These are phyloP conservation scores for Riparia riparia DNA, from an alignment of 2,113 vertebrate species.

Conservation along the genomic window DNA sequence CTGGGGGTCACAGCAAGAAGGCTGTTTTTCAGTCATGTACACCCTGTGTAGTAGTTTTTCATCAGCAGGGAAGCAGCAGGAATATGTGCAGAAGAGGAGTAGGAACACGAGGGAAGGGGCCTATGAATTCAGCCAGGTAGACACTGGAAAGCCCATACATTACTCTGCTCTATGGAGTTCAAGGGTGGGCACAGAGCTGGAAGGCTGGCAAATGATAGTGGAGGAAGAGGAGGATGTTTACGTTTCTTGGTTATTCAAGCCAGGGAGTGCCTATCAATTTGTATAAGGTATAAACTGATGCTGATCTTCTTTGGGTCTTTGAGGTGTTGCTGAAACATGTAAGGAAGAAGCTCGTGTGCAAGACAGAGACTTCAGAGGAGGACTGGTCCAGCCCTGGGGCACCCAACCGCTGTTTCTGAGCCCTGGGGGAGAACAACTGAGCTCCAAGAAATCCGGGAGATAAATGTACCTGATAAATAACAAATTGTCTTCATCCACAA, in stretches of 20 bases:
- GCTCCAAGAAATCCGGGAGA: neutral
- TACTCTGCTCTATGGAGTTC: fast-evolving
- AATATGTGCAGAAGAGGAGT: neutral
- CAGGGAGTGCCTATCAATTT: neutral
- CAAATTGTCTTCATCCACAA: constrained; percentile 1
- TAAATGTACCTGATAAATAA: constrained; percentile 30
- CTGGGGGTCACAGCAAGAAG: fast-evolving
- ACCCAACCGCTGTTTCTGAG: neutral
- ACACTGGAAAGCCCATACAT: fast-evolving
- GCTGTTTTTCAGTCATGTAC: neutral
- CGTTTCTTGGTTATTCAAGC: neutral
- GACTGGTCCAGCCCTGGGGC: neutral
- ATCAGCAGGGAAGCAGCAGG: fast-evolving
- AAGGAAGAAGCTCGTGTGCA: neutral
- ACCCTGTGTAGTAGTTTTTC: neutral
- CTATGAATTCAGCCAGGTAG: fast-evolving
- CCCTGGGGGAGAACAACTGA: neutral
- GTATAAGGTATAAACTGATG: neutral
- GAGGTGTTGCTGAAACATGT: neutral
- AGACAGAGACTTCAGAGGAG: neutral
- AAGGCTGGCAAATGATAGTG: neutral
- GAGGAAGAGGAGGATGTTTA: neutral
- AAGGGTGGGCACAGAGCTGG: neutral
- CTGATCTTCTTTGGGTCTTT: neutral
- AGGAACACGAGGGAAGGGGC: fast-evolving